These are phyloP conservation scores for Ceratina australensis DNA, from an alignment of 1,140 invertebrate genomes.

Conservation along the genomic window DNA sequence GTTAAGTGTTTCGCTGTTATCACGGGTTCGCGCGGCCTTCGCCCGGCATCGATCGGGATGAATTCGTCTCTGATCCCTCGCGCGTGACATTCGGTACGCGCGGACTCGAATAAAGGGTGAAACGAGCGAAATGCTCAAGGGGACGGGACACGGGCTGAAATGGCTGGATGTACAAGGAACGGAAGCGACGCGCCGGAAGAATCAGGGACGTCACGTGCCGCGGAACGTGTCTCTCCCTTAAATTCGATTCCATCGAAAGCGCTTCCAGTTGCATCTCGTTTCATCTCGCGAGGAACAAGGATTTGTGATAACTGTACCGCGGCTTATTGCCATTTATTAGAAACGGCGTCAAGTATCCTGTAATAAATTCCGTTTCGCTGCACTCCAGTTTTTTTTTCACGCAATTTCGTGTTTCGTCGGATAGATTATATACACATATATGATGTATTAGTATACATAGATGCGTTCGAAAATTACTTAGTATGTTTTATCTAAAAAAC, in stretches of 20 bases:
- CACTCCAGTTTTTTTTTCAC: no score
- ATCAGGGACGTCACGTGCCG: constrained; percentile 9
- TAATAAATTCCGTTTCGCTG: no score
- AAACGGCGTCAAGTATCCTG: no score
- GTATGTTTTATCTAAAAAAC: no score
- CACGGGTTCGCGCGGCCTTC: not conserved
- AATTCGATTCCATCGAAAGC: constrained; percentile 28
- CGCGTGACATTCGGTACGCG: constrained; percentile 19
- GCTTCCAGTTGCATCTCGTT: not conserved
- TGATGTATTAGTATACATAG: no score
- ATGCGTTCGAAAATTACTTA: no score
- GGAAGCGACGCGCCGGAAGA: not conserved
- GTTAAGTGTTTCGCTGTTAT: not conserved
- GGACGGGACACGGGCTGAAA: constrained; percentile 2
- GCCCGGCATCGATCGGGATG: constrained; percentile 16
- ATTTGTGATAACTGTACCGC: no score
- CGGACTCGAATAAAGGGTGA: constrained; percentile 30
- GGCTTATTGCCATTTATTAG: no score
- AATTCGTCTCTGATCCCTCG: constrained; percentile 17
- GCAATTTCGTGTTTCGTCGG: no score
- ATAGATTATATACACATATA: no score
- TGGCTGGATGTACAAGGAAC: not conserved
- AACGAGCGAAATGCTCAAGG: constrained; percentile 19
- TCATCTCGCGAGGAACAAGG: not conserved
- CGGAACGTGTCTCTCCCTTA: not conserved